Evolutionary conservation across 2,888 invertebrate genomes (phyloP).

Genomic region (Lapara coniferarum): DNA sequence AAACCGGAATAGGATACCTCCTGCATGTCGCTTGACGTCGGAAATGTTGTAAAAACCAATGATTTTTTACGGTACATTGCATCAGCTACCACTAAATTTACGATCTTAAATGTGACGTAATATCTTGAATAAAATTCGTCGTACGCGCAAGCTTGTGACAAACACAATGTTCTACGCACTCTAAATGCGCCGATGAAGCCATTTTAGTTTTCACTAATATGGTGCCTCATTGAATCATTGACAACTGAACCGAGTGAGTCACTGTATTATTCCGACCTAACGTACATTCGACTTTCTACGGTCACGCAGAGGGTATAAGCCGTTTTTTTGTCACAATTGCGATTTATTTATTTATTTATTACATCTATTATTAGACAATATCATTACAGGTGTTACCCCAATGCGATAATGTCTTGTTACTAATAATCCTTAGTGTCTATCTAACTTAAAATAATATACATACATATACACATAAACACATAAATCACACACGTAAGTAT

Average conservation of each 20-base stretch:
- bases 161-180: constrained; percentile 20
- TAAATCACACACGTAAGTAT: no score
- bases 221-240: constrained; percentile 56
- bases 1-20: no score
- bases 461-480: no score
- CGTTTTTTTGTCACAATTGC: not conserved
- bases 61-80: not conserved
- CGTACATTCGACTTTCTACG: constrained; percentile 51
- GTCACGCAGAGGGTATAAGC: constrained; percentile 43
- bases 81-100: not conserved
- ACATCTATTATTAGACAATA: no score
- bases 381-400: no score
- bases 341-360: no score
- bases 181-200: constrained; percentile 48
- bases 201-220: constrained; percentile 46
- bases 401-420: no score
- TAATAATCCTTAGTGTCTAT: no score
- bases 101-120: constrained; percentile 7
- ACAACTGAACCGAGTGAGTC: constrained; percentile 53
- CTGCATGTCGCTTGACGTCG: no score
- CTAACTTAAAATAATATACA: no score
- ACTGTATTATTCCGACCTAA: constrained; percentile 42
- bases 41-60: not conserved
- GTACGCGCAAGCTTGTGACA: constrained; percentile 20
- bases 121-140: constrained; percentile 11